Conservation (phyloP, 2,888 invertebrate species). For the Thysanoteuthis rhombus region DNA sequence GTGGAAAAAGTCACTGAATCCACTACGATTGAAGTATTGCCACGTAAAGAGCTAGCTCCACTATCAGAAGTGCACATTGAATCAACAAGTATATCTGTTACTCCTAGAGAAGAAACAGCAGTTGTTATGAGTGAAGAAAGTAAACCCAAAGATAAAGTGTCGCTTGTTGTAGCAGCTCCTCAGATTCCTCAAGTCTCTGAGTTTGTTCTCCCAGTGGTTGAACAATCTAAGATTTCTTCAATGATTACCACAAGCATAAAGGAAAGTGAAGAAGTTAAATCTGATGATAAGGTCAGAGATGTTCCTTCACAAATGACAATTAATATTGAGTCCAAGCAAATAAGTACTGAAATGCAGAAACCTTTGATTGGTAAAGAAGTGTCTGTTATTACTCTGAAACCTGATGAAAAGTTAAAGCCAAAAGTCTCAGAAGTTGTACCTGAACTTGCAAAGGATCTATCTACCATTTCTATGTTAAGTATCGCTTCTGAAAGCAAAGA, state of each 20-base stretch:
- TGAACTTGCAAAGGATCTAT: slow-evolving; percentile 30
- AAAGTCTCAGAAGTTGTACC: too few relatives aligned
- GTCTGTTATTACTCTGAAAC: slow-evolving; percentile 21
- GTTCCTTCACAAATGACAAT: not conserved
- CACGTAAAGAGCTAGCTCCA: not conserved
- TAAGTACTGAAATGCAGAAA: slow-evolving; percentile 25
- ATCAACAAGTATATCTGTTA: not conserved
- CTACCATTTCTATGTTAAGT: not conserved
- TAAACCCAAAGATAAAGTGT: not conserved
- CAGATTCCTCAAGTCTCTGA: slow-evolving; percentile 29
- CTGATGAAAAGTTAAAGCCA: slow-evolving; percentile 14
- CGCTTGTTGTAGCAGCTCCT: slow-evolving; percentile 27
- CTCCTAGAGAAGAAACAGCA: not conserved
- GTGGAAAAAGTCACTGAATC: not conserved
- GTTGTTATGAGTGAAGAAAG: not conserved
- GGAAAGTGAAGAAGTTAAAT: slow-evolving; percentile 26
- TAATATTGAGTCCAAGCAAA: not conserved
- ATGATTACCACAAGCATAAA: not conserved
- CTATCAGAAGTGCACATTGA: not conserved
- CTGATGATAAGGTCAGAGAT: slow-evolving; percentile 29
- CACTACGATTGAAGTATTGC: not conserved
- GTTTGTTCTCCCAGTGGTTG: slow-evolving; percentile 32
- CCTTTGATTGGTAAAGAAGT: slow-evolving; percentile 27
- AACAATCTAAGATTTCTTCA: slow-evolving; percentile 33
- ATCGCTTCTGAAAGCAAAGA: not conserved